Evolutionary conservation across 2,888 invertebrate genomes (phyloP).

Genomic region (Trachelus iudaicus): DNA sequence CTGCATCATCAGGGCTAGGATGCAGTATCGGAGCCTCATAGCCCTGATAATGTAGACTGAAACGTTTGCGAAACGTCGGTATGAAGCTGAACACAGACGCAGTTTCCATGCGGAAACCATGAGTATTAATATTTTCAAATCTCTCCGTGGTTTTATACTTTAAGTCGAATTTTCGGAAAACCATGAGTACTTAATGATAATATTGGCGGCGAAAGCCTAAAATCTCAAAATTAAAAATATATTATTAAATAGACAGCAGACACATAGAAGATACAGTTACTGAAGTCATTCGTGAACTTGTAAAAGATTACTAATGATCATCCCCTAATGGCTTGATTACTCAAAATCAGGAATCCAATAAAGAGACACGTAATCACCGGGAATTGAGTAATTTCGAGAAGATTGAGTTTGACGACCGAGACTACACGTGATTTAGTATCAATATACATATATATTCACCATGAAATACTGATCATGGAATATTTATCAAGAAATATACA

Average conservation of each 20-base stretch:
- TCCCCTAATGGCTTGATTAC: background rate
- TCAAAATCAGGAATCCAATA: background rate
- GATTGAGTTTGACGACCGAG: background rate
- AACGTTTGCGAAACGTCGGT: too few species aligned
- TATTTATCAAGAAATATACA: background rate
- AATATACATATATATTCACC: background rate
- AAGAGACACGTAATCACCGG: background rate
- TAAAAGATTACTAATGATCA: background rate
- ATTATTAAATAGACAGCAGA: background rate
- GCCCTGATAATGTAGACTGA: too few species aligned
- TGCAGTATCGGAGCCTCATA: fast-evolving
- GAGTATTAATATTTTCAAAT: too few species aligned
- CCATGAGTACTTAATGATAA: too few species aligned
- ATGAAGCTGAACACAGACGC: too few species aligned
- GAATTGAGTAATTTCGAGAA: background rate
- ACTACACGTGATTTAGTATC: background rate
- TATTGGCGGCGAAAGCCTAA: too few species aligned
- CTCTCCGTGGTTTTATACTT: too few species aligned
- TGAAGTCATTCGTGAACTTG: background rate
- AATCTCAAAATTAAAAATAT: too few species aligned
- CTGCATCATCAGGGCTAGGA: too few species aligned
- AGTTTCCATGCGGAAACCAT: too few species aligned
- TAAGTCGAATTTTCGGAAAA: too few species aligned
- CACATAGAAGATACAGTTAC: background rate
- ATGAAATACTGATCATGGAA: too few species aligned